phyloP scores from a whole-genome alignment of 2,113 vertebrate species.

The Empidonax alnorum region DNA sequence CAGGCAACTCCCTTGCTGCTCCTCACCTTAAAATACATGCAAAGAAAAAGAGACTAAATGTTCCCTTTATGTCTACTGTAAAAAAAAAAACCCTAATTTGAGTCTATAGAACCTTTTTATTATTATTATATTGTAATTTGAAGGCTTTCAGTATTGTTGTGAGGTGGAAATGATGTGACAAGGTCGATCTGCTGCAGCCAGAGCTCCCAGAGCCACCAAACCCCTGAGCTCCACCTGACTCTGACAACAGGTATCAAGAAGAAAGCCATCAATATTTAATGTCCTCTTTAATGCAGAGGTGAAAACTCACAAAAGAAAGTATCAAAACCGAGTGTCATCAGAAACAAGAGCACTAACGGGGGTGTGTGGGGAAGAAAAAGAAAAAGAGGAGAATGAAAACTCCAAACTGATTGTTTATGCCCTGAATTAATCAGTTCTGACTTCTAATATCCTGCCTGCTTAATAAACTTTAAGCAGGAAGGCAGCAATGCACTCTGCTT shows the following conservation, averaged over 20 bases:
- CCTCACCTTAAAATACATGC: slow-evolving; percentile 2
- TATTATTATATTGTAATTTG: not conserved
- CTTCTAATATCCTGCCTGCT: slow-evolving; percentile 46
- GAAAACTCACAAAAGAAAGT: not conserved
- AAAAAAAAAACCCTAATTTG: not conserved
- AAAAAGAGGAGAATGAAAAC: not conserved
- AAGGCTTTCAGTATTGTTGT: not conserved
- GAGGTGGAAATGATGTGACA: not conserved
- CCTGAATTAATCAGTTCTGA: slow-evolving; percentile 43
- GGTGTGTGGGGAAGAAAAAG: not conserved
- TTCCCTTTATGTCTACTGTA: not conserved
- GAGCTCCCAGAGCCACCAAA: not conserved
- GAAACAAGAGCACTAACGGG: not conserved
- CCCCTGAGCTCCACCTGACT: not conserved
- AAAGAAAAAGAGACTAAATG: not conserved
- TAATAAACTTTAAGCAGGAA: slow-evolving; percentile 38
- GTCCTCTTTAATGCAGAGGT: not conserved
- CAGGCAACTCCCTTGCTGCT: not conserved
- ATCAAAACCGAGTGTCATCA: not conserved
- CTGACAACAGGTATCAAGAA: no score
- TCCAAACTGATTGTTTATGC: not conserved
- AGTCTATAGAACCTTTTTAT: not conserved
- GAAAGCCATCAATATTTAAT: not conserved
- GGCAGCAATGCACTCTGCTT: not conserved
- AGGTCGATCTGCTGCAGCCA: not conserved